These are phyloP conservation scores for Chloroceryle inda DNA, from an alignment of 2,797 vertebrate genomes.

Conservation along the genomic window DNA sequence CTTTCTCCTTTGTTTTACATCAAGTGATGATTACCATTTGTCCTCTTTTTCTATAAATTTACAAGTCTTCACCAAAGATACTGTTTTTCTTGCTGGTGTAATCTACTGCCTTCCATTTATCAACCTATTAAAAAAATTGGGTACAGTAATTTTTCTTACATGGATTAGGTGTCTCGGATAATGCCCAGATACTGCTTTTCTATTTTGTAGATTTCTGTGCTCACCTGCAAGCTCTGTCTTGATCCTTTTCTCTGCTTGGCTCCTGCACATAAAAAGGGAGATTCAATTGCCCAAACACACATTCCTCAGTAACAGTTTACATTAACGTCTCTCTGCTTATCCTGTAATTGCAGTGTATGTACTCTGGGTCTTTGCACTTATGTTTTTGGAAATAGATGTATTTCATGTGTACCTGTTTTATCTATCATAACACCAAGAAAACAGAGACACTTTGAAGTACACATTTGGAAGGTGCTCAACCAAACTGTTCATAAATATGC, in stretches of 20 bases:
- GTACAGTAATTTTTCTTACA: slow-evolving; percentile 7
- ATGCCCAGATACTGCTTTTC: slow-evolving; percentile 23
- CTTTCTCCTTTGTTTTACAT: slow-evolving; percentile 13
- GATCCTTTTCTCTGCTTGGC: slow-evolving; percentile 22
- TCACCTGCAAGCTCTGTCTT: slow-evolving; percentile 38
- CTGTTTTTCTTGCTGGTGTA: neutral
- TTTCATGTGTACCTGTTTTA: slow-evolving; percentile 36
- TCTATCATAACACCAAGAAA: slow-evolving; percentile 30
- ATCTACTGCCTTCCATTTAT: neutral
- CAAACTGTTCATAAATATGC: neutral
- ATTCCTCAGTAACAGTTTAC: slow-evolving; percentile 68
- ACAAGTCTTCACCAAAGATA: neutral
- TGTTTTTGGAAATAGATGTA: slow-evolving; percentile 23
- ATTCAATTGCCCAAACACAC: neutral
- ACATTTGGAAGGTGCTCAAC: neutral
- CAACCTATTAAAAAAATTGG: neutral
- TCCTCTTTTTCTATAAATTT: neutral
- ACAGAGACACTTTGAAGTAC: slow-evolving; percentile 46
- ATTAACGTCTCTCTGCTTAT: slow-evolving; percentile 47
- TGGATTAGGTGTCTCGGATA: slow-evolving; percentile 22
- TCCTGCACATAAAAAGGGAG: slow-evolving; percentile 3
- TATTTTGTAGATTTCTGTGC: neutral
- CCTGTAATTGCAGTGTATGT: slow-evolving; percentile 17
- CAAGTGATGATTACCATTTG: neutral
- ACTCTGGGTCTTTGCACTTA: neutral